Base-by-base conservation (phyloP, 2,888 invertebrate species). In the Acanthosepion esculentum region DNA sequence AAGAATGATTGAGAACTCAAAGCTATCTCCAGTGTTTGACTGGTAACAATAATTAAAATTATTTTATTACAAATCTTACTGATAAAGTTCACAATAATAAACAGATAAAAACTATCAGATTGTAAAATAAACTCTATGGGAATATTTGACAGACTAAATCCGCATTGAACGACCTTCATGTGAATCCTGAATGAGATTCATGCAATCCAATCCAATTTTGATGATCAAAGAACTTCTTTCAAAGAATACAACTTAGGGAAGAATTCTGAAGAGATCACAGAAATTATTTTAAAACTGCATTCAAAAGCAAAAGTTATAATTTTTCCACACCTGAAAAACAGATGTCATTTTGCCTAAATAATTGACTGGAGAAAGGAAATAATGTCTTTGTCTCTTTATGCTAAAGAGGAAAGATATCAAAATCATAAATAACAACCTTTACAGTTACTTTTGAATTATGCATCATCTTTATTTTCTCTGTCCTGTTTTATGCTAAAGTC, bases 381-480 rank as follows among this genome's bases (percentile, higher is more conserved):
- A 78, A 15, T 78, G 33, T n/a, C 15, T 78, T 78, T 41, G 41
- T n/a, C 78, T 78, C n/a, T 78, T 78, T n/a, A n/a, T n/a, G 78
- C 78, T n/a, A 78, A n/a, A 78, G n/a, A 78, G 78, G 15, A 78
- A 78, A 78, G 78, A n/a, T 15, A 78, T 78, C 12, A 78, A n/a
- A 78, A 33, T 78, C 78, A 78, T 78, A 78, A 78, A 78, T 78
- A 78, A 78, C 78, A 78, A 78, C 78, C 78, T 33, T 59, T 59
- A 59, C 59, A 59, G 59, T 59, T 23, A 23, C 59, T 59, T 78
- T 78, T 78, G 78, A 78, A 78, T 78, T n/a, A 78, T 78, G 78
- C n/a, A 78, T 78, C 41, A 23, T 78, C 33, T 33, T n/a, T 78
- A 78, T n/a, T 78, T 33, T 33, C n/a, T 78, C n/a, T 78, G n/a